A percentile compares a stretch with the other conserved stretches of the same genome.
These are phyloP conservation scores for Drosophila miranda DNA, from an alignment of 1,140 invertebrate genomes.

Conservation along the genomic window DNA sequence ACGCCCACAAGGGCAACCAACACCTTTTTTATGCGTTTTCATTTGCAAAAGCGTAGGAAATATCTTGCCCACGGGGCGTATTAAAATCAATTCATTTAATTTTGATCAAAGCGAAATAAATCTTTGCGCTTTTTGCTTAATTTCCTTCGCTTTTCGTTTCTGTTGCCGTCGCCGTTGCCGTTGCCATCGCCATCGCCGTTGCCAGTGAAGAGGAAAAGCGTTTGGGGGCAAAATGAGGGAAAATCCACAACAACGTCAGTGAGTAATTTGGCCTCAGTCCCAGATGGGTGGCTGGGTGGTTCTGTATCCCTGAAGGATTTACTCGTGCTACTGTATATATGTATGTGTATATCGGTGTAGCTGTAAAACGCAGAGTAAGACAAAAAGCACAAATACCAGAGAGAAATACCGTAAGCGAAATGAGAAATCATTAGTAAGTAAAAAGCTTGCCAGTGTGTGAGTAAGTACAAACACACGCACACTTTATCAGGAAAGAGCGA, in stretches of 20 bases:
- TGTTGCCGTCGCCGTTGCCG: neutral
- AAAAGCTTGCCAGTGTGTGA: conserved; percentile 63
- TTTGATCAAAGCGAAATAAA: conserved; percentile 81
- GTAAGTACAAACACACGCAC: conserved; percentile 37
- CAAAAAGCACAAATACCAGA: conserved; percentile 72
- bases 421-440: conserved; percentile 81
- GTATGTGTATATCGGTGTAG: conserved; percentile 6
- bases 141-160: conserved; percentile 60
- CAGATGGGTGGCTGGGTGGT: no score
- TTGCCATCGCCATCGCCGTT: conserved; percentile 1
- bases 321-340: neutral
- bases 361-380: conserved; percentile 69
- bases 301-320: neutral
- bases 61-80: conserved; percentile 80
- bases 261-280: conserved; percentile 71
- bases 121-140: conserved; percentile 81
- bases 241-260: conserved; percentile 76
- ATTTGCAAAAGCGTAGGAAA: conserved; percentile 72
- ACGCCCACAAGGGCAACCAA: conserved; percentile 50
- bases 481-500: neutral
- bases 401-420: conserved; percentile 76
- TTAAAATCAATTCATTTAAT: conserved; percentile 81
- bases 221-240: conserved; percentile 47
- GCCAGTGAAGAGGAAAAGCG: conserved; percentile 1
- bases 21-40: conserved; percentile 76